Evolutionary conservation across 2,888 invertebrate genomes (phyloP).

Genomic region (Cetonia aurata): DNA sequence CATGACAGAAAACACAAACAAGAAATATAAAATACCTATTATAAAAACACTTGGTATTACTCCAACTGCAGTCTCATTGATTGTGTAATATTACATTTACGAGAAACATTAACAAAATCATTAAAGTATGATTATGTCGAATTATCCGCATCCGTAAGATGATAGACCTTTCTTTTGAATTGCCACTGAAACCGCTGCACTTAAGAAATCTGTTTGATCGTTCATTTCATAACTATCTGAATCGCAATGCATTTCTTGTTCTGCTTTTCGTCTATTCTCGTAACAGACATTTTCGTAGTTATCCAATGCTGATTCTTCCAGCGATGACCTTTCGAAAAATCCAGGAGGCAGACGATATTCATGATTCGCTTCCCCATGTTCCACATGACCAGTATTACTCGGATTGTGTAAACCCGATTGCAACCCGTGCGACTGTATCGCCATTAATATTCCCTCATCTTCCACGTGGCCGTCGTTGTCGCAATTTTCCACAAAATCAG

Average conservation of each 20-base stretch:
- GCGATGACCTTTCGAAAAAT: not conserved
- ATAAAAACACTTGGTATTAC: slow-evolving; percentile 14
- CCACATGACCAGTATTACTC: slow-evolving; percentile 7
- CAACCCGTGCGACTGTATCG: slow-evolving; percentile 79
- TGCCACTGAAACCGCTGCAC: slow-evolving; percentile 80
- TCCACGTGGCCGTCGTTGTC: slow-evolving; percentile 73
- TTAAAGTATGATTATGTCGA: not conserved
- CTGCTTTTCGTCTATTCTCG: slow-evolving; percentile 47
- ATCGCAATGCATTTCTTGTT: slow-evolving; percentile 31
- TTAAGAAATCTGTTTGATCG: slow-evolving; percentile 73
- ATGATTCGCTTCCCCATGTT: slow-evolving; percentile 8
- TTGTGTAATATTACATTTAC: not conserved
- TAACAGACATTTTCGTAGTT: slow-evolving; percentile 58
- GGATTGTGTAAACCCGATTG: slow-evolving; percentile 61
- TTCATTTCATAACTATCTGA: slow-evolving; percentile 47
- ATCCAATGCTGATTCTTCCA: slow-evolving; percentile 54
- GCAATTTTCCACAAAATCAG: slow-evolving; percentile 70
- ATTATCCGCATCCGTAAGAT: slow-evolving; percentile 58
- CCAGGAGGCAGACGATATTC: not conserved
- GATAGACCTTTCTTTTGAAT: slow-evolving; percentile 81
- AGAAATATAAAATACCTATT: slow-evolving; percentile 15
- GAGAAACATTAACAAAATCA: not conserved
- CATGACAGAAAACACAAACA: not conserved
- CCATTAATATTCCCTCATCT: slow-evolving; percentile 81
- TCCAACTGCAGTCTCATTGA: slow-evolving; percentile 19